Conservation (phyloP, 2,113 vertebrate species). For the Butorides virescens region DNA sequence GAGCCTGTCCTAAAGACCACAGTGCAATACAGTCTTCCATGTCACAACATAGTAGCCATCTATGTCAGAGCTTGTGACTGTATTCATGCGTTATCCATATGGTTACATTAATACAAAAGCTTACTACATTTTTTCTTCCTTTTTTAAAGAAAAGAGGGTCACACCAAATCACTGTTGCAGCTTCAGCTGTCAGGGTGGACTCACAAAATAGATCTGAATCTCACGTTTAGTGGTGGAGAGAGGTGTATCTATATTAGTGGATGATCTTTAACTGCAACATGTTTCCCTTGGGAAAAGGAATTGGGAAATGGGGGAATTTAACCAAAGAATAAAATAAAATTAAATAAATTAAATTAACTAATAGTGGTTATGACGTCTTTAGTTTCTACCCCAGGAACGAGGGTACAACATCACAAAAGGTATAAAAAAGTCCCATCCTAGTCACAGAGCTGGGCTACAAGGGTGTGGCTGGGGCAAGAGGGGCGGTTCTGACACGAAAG, state of each 20-base stretch:
- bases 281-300: not conserved
- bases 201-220: not conserved
- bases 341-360: not conserved
- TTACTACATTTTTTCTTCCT: not conserved
- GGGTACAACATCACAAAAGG: not conserved
- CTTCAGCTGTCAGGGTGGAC: not conserved
- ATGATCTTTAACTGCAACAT: not conserved
- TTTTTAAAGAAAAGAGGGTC: not conserved
- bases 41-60: not conserved
- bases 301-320: not conserved
- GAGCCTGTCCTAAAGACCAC: not conserved
- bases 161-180: not conserved
- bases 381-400: not conserved
- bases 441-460: not conserved
- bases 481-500: not conserved
- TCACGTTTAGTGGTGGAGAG: not conserved
- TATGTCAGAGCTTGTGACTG: not conserved
- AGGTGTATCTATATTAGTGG: not conserved
- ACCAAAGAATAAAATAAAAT: not conserved
- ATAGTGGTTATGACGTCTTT: not conserved
- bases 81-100: not conserved
- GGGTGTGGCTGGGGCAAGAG: not conserved
- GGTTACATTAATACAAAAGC: not conserved
- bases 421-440: not conserved
- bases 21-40: not conserved